A percentile compares a stretch with the other conserved stretches of the same genome.
phyloP scores from a whole-genome alignment of 2,113 vertebrate species.

The Xenopus laevis region DNA sequence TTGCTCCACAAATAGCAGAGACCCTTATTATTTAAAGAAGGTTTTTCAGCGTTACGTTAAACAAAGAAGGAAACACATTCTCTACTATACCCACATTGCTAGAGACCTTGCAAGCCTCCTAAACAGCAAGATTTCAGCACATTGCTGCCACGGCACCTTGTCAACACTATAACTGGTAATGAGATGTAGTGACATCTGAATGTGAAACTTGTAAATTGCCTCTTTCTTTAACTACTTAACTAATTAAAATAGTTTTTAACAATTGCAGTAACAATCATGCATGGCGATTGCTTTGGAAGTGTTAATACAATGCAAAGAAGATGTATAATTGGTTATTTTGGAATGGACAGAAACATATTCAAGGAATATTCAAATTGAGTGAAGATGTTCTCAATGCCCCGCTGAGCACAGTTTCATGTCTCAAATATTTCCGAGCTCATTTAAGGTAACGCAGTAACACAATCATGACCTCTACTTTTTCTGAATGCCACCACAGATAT shows the following conservation, averaged over 20 bases:
- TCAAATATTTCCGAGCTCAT: slow-evolving; percentile 27
- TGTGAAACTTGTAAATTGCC: not conserved
- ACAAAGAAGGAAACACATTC: no score
- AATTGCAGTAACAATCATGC: no score
- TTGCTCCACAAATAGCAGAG: no score
- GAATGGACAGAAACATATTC: slow-evolving; percentile 14
- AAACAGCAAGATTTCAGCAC: slow-evolving; percentile 8
- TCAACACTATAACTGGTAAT: not conserved
- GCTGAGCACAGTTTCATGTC: slow-evolving; percentile 37
- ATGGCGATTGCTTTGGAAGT: no score
- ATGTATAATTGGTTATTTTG: no score
- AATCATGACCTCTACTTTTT: no score
- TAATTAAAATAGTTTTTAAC: not conserved
- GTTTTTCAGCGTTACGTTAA: no score
- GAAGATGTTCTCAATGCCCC: slow-evolving; percentile 32
- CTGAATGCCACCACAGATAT: no score
- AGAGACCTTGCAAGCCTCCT: not conserved
- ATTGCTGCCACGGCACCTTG: not conserved
- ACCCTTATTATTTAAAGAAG: no score
- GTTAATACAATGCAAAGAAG: no score
- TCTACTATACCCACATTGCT: no score
- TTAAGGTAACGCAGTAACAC: slow-evolving; percentile 23
- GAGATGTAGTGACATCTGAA: not conserved
- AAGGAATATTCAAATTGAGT: slow-evolving; percentile 36
- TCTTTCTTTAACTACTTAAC: not conserved